Conservation (phyloP, 2,797 vertebrate genomes). For the Cryptoblepharus egeriae region DNA sequence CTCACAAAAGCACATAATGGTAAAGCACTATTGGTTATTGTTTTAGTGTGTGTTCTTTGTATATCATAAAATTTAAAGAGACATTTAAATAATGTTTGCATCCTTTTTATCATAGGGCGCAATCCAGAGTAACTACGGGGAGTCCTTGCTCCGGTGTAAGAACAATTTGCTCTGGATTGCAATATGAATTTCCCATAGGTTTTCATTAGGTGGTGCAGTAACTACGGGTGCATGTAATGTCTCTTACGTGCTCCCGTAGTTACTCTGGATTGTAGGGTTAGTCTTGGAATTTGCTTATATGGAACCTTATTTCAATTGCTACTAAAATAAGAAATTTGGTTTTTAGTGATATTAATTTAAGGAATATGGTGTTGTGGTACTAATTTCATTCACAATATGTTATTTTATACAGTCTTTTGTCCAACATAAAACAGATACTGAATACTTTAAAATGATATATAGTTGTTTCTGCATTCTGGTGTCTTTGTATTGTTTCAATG, state of each 20-base stretch:
- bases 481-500: conserved; percentile 8
- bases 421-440: conserved; percentile 12
- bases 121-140: no score
- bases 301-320: conserved; percentile 47
- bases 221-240: no score
- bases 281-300: conserved; percentile 44
- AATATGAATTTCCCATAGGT: no score
- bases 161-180: no score
- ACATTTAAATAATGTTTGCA: background rate
- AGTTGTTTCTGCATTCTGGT: conserved; percentile 2
- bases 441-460: background rate
- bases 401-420: conserved; percentile 12
- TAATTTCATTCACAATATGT: background rate
- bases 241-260: no score
- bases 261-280: no score
- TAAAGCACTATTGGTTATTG: background rate
- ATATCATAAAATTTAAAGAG: background rate
- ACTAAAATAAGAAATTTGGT: conserved; percentile 28
- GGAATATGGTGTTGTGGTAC: conserved; percentile 27
- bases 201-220: no score
- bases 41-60: background rate
- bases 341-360: conserved; percentile 41
- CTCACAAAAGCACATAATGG: background rate
- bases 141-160: no score
- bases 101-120: no score